A percentile compares a stretch with the other conserved stretches of the same genome.
These are phyloP conservation scores for Acanthochromis polyacanthus DNA, from an alignment of 2,113 vertebrate genomes.

Conservation along the genomic window DNA sequence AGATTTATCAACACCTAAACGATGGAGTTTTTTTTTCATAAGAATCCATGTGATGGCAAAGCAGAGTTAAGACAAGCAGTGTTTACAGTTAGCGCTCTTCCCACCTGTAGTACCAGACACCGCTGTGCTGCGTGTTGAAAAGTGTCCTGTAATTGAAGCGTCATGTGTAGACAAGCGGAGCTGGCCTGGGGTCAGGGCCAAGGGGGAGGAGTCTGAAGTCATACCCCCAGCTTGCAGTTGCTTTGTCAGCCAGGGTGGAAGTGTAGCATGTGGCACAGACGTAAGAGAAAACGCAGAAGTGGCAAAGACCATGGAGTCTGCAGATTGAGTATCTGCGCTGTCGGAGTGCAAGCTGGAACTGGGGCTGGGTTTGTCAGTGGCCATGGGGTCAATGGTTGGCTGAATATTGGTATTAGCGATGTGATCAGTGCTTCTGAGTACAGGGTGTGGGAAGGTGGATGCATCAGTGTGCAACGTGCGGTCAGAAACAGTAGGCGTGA, in stretches of 20 bases:
- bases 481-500: constrained; percentile 77
- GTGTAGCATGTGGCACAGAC: constrained; percentile 54
- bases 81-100: constrained; percentile 20
- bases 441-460: constrained; percentile 23
- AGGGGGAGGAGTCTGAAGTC: constrained; percentile 45
- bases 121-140: constrained; percentile 59
- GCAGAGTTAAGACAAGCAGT: neutral
- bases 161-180: constrained; percentile 61
- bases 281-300: constrained; percentile 71
- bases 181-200: constrained; percentile 60
- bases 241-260: constrained; percentile 75
- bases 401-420: constrained; percentile 10
- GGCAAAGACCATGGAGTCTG: constrained; percentile 27
- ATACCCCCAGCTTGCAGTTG: constrained; percentile 37
- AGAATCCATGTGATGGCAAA: neutral
- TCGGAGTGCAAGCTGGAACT: neutral
- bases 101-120: constrained; percentile 64
- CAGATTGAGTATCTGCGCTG: constrained; percentile 14
- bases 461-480: constrained; percentile 55
- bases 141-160: constrained; percentile 44
- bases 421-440: constrained; percentile 1
- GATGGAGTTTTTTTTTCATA: neutral
- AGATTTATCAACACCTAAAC: constrained; percentile 6
- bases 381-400: neutral
- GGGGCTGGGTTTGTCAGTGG: constrained; percentile 17